phyloP scores from a whole-genome alignment of 2,113 vertebrate species.

The Amazona guildingii region DNA sequence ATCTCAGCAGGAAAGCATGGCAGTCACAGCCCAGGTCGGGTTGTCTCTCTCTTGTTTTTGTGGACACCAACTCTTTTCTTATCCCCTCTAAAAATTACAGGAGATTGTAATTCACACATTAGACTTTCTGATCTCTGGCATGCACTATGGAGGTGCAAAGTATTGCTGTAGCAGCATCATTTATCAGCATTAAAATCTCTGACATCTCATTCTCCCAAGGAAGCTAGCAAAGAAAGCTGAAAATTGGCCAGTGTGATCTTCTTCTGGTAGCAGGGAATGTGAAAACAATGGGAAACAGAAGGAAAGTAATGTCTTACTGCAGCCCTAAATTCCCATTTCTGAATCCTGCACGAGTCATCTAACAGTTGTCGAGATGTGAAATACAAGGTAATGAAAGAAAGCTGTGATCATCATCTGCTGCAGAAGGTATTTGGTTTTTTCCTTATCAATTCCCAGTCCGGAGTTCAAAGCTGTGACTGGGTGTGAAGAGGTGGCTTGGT shows the following conservation, averaged over 20 bases:
- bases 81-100: not conserved
- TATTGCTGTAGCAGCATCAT: constrained; percentile 30
- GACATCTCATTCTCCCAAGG: constrained; percentile 39
- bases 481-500: not conserved
- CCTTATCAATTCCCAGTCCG: not conserved
- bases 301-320: not conserved
- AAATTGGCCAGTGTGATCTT: constrained; percentile 2
- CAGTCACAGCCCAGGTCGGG: not conserved
- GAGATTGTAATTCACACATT: constrained; percentile 20
- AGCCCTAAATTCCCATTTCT: not conserved
- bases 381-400: not conserved
- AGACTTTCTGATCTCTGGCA: constrained; percentile 17
- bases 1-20: constrained; percentile 23
- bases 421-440: not conserved
- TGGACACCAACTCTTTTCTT: not conserved
- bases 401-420: not conserved
- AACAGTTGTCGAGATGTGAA: not conserved
- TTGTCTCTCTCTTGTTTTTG: not conserved
- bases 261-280: constrained; percentile 6
- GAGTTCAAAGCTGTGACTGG: not conserved
- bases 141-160: not conserved
- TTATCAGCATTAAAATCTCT: constrained; percentile 37
- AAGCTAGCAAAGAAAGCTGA: not conserved
- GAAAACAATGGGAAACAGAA: constrained; percentile 46
- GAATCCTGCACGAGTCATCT: not conserved